Conservation (phyloP, 1,140 invertebrate genomes). For the Halesus radiatus region DNA sequence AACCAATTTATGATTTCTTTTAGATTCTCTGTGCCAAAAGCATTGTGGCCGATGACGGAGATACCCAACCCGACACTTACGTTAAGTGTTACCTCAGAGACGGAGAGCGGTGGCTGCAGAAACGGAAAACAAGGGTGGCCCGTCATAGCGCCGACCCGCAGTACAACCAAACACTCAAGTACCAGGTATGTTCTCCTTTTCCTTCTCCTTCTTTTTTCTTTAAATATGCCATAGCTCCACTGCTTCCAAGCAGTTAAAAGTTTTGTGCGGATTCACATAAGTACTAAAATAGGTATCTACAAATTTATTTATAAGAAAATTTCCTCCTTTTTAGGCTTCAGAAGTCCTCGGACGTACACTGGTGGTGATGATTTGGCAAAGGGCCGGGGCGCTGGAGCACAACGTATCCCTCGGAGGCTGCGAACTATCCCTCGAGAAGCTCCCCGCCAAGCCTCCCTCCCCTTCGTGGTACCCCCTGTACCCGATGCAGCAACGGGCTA, state of each 20-base stretch:
- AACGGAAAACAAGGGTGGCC: slow-evolving; percentile 89
- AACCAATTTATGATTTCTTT: background rate
- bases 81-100: slow-evolving; percentile 94
- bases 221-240: too few species aligned
- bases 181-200: slow-evolving; percentile 70
- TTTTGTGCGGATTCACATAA: too few species aligned
- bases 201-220: too few species aligned
- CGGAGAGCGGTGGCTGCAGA: slow-evolving; percentile 88
- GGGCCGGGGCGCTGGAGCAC: slow-evolving; percentile 88
- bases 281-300: too few species aligned
- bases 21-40: slow-evolving; percentile 68
- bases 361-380: slow-evolving; percentile 92
- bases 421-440: slow-evolving; percentile 84
- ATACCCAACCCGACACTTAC: slow-evolving; percentile 84
- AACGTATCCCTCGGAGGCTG: slow-evolving; percentile 89
- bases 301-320: too few species aligned
- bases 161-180: slow-evolving; percentile 90
- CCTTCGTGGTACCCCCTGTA: slow-evolving; percentile 92
- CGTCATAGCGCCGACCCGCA: slow-evolving; percentile 85
- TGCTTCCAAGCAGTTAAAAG: too few species aligned
- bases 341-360: slow-evolving; percentile 88
- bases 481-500: slow-evolving; percentile 80
- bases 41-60: slow-evolving; percentile 66
- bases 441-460: slow-evolving; percentile 83
- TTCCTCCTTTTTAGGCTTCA: slow-evolving; percentile 70